Evolutionary conservation across 2,797 vertebrate species (phyloP).

Genomic region (Lates japonicus): DNA sequence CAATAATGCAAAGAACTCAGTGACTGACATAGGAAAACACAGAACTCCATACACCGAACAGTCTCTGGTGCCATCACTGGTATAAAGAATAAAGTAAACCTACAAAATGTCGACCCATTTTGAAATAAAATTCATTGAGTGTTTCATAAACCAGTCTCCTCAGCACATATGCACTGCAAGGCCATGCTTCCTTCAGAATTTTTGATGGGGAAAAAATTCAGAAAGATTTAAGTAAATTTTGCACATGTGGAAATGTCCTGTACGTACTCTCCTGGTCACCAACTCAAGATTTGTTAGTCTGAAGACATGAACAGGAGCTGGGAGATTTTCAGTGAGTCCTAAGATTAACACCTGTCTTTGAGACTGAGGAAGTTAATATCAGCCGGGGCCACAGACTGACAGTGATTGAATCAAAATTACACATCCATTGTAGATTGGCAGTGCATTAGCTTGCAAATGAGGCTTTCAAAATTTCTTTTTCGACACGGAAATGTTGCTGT

Average conservation of each 20-base stretch:
- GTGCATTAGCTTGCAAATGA: conserved; percentile 77
- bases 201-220: too few species aligned
- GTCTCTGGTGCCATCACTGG: neutral
- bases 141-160: too few species aligned
- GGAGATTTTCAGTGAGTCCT: conserved; percentile 35
- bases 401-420: conserved; percentile 71
- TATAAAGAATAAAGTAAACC: neutral
- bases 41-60: too few species aligned
- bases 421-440: conserved; percentile 62
- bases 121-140: too few species aligned
- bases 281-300: conserved; percentile 18
- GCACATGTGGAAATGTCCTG: neutral
- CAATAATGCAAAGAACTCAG: too few species aligned
- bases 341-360: conserved; percentile 65
- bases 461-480: conserved; percentile 61
- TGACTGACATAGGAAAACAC: too few species aligned
- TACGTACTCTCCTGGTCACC: conserved; percentile 7
- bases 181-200: too few species aligned
- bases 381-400: conserved; percentile 47
- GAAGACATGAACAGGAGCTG: conserved; percentile 34
- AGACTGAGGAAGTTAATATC: conserved; percentile 55
- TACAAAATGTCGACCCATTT: neutral
- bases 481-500: conserved; percentile 37
- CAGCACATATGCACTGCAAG: too few species aligned
- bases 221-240: too few species aligned